Evolutionary conservation across 2,113 vertebrate species (phyloP), one percentile per base, ranked within the genome.

Genomic region (Beaufortia kweichowensis): DNA sequence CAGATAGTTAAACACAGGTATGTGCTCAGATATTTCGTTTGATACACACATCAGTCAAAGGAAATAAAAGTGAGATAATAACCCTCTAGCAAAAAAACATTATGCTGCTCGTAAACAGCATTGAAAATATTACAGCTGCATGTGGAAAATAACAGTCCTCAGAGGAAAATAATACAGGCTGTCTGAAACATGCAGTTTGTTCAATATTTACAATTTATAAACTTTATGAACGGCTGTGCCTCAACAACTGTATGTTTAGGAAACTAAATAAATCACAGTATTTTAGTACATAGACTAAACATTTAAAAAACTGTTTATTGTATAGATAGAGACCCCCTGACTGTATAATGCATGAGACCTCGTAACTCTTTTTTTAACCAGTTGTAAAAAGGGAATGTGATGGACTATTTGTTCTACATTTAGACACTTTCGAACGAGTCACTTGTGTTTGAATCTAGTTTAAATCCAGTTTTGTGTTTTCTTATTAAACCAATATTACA

Each of bases 151-250:
- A n/a, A n/a, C n/a, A n/a, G n/a, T n/a, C 56, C 39, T 60, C 24
- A 31, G 21, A 60, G 60, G 55, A 33, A 29, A 62, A 81, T 73
- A 46, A 73, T 73, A 59, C 62, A 33, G 55, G n/a, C 9, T 9
- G 19, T 14, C 43, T 65, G 55, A 57, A 74, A 75, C 55, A 60
- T 26, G 6, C n/a, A n/a, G n/a, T n/a, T n/a, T 60, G 71, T 33
- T 55, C 53, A 74, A 31, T 39, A n/a, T 33, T 77, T 77, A 26
- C n/a, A n/a, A n/a, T n/a, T n/a, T n/a, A n/a, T n/a, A n/a, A n/a
- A n/a, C n/a, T 78, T 78, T 63, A 59, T 46, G 33, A 56, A 64
- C 69, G 78, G 46, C 63, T 66, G 76, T 63, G 26, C 53, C 9
- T 77, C 19, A 73, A 23, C 9, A 33, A 57, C 33, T 23, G 35